phyloP scores from a whole-genome alignment of 2,888 invertebrate species.

The Meteorus cinctellus region DNA sequence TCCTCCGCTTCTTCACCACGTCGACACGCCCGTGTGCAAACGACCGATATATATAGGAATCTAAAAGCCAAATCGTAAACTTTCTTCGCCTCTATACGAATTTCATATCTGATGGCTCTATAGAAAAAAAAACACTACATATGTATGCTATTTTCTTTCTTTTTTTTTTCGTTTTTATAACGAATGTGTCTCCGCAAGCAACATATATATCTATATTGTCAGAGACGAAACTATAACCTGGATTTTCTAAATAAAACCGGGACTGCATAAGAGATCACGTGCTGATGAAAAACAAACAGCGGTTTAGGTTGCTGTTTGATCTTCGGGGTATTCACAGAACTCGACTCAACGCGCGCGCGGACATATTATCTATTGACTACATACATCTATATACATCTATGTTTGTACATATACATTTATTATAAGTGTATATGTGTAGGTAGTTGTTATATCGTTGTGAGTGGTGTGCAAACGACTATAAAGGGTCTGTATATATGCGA shows the following conservation, averaged over 20 bases:
- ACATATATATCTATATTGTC: slow-evolving; percentile 29
- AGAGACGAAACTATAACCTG: slow-evolving; percentile 63
- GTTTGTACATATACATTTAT: slow-evolving; percentile 28
- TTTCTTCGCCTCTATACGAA: neutral
- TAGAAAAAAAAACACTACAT: neutral
- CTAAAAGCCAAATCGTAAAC: slow-evolving; percentile 4
- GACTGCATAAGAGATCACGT: slow-evolving; percentile 72
- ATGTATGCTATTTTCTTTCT: neutral
- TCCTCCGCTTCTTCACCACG: neutral
- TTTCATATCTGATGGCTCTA: neutral
- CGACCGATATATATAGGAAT: slow-evolving; percentile 2
- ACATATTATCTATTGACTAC: slow-evolving; percentile 71
- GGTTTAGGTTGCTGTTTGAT: slow-evolving; percentile 74
- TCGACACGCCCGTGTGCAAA: slow-evolving; percentile 5
- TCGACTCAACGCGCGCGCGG: slow-evolving; percentile 56
- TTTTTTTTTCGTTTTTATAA: neutral
- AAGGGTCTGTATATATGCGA: slow-evolving; percentile 11
- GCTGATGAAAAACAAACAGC: slow-evolving; percentile 74
- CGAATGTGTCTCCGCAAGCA: too few species aligned
- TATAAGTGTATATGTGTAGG: slow-evolving; percentile 9
- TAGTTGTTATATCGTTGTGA: neutral
- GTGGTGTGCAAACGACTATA: slow-evolving; percentile 11
- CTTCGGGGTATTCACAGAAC: slow-evolving; percentile 72
- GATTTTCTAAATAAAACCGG: slow-evolving; percentile 70
- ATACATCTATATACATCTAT: slow-evolving; percentile 54